Evolutionary conservation across 2,113 vertebrate genomes (phyloP).

Genomic region (Oncorhynchus masou): DNA sequence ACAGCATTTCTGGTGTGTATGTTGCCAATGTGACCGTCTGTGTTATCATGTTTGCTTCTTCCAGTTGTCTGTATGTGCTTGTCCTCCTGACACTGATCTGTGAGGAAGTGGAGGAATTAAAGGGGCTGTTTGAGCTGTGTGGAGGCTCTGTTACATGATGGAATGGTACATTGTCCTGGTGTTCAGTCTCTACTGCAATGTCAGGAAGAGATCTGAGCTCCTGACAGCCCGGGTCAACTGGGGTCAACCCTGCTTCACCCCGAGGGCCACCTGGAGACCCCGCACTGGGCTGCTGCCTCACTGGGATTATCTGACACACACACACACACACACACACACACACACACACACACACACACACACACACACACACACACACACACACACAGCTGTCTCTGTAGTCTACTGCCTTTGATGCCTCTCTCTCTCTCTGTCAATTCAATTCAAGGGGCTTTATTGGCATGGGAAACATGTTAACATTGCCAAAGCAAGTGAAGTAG

Average conservation of each 20-base stretch:
- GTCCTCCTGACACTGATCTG: not conserved
- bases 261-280: constrained; percentile 61
- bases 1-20: too few relatives aligned
- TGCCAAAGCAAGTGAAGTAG: too few relatives aligned
- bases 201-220: constrained; percentile 36
- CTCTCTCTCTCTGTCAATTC: too few relatives aligned
- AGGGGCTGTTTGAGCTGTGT: constrained; percentile 6
- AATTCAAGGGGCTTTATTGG: too few relatives aligned
- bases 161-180: constrained; percentile 45
- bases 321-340: constrained; percentile 38
- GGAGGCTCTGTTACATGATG: constrained; percentile 23
- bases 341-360: constrained; percentile 41
- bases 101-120: constrained; percentile 12
- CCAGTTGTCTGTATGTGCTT: not conserved
- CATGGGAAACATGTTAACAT: too few relatives aligned
- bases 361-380: constrained; percentile 28
- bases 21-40: too few relatives aligned
- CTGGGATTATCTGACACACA: constrained; percentile 47
- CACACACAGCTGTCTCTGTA: not conserved
- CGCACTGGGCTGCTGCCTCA: constrained; percentile 18
- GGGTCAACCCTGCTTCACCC: constrained; percentile 65
- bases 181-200: constrained; percentile 30
- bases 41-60: not conserved
- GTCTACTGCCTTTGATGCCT: not conserved
- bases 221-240: constrained; percentile 60